A percentile compares a stretch with the other conserved stretches of the same genome.
Conservation (phyloP, 1,140 invertebrate genomes). For the Archivesica marissinica region DNA sequence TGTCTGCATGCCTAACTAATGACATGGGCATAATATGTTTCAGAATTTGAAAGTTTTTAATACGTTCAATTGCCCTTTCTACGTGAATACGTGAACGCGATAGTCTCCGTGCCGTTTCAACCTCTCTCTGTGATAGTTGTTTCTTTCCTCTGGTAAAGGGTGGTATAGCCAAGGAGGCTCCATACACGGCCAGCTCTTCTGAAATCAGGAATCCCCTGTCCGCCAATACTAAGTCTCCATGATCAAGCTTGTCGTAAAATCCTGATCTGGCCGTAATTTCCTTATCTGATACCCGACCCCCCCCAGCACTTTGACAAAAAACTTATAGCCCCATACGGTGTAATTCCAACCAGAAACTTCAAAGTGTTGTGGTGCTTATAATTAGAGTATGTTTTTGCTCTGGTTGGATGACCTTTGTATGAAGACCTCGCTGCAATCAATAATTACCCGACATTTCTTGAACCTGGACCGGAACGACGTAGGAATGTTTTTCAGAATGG, state of each 20-base stretch:
- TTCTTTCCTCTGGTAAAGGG: constrained; percentile 17
- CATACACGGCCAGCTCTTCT: not conserved
- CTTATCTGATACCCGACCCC: constrained; percentile 80
- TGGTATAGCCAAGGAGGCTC: constrained; percentile 9
- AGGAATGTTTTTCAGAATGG: constrained; percentile 7
- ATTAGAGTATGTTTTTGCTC: constrained; percentile 64
- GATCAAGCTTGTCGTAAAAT: constrained; percentile 61
- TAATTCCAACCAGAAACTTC: constrained; percentile 82
- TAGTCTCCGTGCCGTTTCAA: not conserved
- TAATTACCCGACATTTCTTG: constrained; percentile 30
- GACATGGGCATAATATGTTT: not conserved
- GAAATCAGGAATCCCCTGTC: constrained; percentile 27
- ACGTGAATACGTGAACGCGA: constrained; percentile 31
- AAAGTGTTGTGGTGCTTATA: constrained; percentile 82
- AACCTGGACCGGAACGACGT: not conserved
- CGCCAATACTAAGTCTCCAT: constrained; percentile 14
- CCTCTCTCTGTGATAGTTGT: constrained; percentile 16
- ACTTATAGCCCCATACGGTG: constrained; percentile 81
- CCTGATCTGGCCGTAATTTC: constrained; percentile 79
- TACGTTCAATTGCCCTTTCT: constrained; percentile 13
- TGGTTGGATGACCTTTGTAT: not conserved
- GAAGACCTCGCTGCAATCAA: constrained; percentile 58
- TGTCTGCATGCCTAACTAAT: not conserved
- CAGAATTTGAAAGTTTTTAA: constrained; percentile 25
- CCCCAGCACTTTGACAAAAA: constrained; percentile 82